Base-by-base conservation (phyloP, 2,797 vertebrate species). In the Anolis apletophallus region DNA sequence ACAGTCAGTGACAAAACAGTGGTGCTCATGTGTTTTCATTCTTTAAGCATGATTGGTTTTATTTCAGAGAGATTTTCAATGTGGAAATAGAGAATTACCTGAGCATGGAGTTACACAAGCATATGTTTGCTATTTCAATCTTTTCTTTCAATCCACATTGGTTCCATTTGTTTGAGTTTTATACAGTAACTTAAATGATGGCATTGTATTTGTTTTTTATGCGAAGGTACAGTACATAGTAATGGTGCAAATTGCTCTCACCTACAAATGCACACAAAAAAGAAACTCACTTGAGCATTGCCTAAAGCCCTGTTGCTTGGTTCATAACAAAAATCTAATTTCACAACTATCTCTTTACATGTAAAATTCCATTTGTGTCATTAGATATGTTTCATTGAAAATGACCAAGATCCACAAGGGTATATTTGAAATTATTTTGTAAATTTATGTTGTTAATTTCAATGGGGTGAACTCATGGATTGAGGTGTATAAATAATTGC, bases 191-290 rank as follows among this genome's bases (percentile, higher is more conserved):
- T 74, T 89, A 83, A 81, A 78, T 71, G 76, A 36, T 81, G 36
- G 16, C 40, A 88, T 88, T 92, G 92, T 29, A 87, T 57, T 85
- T 69, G 77, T 79, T 89, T 87, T 10, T 89, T 32, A 59, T 83
- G 77, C 23, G 81, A 81, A 83, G 40, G 88, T 80, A 57, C 78
- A 77, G 88, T 80, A 57, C 78, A 77, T 14, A 29, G 21, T 85
- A 86, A 34, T 73, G 46, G 78, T 50, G 36, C 89, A 92, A 85
- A 88, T 26, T 90, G 80, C 75, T 80, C 16, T 89, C 68, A 68
- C 5, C 73, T 12, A 54, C 52, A 76, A n/a, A 79, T 83, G 52
- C 55, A 75, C 50, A 83, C 82, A 3, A 46, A 55, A 81, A 68
- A 59, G 85, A 89, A 21, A 77, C 90, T 68, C 46, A 50, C 11